Evolutionary conservation across 2,888 invertebrate species (phyloP).

Genomic region (Pammene fasciana): DNA sequence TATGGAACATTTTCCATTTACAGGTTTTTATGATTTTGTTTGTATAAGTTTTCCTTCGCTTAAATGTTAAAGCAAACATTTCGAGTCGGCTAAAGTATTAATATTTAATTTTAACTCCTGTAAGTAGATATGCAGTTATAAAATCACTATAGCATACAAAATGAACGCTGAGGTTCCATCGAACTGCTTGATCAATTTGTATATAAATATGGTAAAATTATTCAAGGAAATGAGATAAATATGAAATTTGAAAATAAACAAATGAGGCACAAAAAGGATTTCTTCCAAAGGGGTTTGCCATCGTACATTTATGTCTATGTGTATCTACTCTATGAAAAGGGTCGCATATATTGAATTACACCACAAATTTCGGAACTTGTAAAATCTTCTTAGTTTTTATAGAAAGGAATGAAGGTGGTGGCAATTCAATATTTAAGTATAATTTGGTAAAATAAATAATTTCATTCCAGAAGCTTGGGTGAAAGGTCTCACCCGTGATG

Average conservation of each 20-base stretch:
- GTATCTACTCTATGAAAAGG: slow-evolving; percentile 34
- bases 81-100: not conserved
- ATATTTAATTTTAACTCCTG: not conserved
- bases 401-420: slow-evolving; percentile 16
- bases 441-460: slow-evolving; percentile 13
- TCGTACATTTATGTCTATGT: slow-evolving; percentile 26
- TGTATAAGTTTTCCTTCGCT: not conserved
- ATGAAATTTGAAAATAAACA: slow-evolving; percentile 16
- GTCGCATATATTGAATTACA: slow-evolving; percentile 25
- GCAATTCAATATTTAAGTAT: slow-evolving; percentile 25
- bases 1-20: too few species aligned
- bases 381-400: not conserved
- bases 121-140: too few species aligned
- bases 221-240: slow-evolving; percentile 21
- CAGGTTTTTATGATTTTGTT: too few species aligned
- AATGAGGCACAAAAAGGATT: slow-evolving; percentile 4
- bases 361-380: slow-evolving; percentile 6
- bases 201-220: not conserved
- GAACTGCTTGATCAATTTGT: not conserved
- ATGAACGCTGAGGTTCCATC: not conserved
- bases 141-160: too few species aligned
- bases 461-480: slow-evolving; percentile 11
- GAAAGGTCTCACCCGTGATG: slow-evolving; percentile 84
- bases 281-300: slow-evolving; percentile 21
- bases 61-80: not conserved